Evolutionary conservation across 2,113 vertebrate genomes (phyloP).

Genomic region (Empidonax alnorum): DNA sequence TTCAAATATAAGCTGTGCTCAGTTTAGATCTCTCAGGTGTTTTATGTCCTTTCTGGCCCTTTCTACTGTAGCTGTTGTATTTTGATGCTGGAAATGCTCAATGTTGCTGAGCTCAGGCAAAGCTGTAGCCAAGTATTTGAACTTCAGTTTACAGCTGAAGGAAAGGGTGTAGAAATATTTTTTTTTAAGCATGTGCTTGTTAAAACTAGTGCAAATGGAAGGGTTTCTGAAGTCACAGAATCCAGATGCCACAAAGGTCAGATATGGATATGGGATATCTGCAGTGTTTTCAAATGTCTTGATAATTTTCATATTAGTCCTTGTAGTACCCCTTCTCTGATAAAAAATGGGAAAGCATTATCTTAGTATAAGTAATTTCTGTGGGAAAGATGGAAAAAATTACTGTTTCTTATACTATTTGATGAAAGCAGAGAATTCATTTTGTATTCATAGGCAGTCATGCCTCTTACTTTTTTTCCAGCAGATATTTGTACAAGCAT

Average conservation of each 20-base stretch:
- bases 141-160: not conserved
- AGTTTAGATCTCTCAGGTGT: not conserved
- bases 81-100: not conserved
- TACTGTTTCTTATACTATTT: not conserved
- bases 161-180: not conserved
- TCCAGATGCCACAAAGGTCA: not conserved
- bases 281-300: not conserved
- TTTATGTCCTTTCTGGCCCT: not conserved
- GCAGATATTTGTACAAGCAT: not conserved
- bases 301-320: not conserved
- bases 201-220: not conserved
- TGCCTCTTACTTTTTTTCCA: not conserved
- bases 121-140: not conserved
- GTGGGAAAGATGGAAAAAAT: not conserved
- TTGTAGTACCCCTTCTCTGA: not conserved
- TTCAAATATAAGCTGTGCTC: not conserved
- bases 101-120: not conserved
- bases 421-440: not conserved
- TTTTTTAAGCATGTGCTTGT: not conserved
- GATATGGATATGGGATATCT: not conserved
- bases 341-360: not conserved
- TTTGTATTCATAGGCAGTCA: not conserved
- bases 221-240: not conserved
- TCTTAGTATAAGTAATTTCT: not conserved
- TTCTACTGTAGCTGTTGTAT: not conserved